phyloP scores from a whole-genome alignment of 2,888 invertebrate genomes.

The Mystacides longicornis region DNA sequence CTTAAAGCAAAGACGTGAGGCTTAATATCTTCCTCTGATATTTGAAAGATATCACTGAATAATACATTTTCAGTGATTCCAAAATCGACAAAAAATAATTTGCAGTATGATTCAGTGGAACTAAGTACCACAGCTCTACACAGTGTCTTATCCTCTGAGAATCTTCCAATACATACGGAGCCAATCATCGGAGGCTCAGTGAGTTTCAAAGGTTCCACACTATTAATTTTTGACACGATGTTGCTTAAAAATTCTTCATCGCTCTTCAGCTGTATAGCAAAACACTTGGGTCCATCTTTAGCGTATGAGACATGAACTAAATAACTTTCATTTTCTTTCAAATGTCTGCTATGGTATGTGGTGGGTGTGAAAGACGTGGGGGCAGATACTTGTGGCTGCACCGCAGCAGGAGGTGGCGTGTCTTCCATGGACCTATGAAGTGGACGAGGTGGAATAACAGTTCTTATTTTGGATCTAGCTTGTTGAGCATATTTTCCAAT shows the following conservation, averaged over 20 bases:
- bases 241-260: conserved; percentile 53
- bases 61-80: conserved; percentile 69
- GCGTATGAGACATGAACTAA: conserved; percentile 68
- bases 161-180: conserved; percentile 68
- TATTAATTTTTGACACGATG: conserved; percentile 68
- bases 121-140: conserved; percentile 72
- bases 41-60: conserved; percentile 64
- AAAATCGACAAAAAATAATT: conserved; percentile 74
- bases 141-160: conserved; percentile 59
- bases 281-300: conserved; percentile 71
- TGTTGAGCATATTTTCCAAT: neutral
- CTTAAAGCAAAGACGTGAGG: conserved; percentile 69
- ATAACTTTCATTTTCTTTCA: conserved; percentile 49
- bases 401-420: conserved; percentile 27
- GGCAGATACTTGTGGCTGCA: neutral
- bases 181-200: conserved; percentile 65
- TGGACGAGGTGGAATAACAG: conserved; percentile 14
- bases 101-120: conserved; percentile 62
- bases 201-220: conserved; percentile 52
- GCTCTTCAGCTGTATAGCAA: conserved; percentile 64
- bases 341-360: conserved; percentile 47
- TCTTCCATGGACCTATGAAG: conserved; percentile 41
- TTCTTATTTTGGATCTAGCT: conserved; percentile 6
- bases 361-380: conserved; percentile 19
- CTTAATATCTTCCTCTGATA: conserved; percentile 63